Conservation (phyloP, 2,888 invertebrate species). For the Lithosia quadra region DNA sequence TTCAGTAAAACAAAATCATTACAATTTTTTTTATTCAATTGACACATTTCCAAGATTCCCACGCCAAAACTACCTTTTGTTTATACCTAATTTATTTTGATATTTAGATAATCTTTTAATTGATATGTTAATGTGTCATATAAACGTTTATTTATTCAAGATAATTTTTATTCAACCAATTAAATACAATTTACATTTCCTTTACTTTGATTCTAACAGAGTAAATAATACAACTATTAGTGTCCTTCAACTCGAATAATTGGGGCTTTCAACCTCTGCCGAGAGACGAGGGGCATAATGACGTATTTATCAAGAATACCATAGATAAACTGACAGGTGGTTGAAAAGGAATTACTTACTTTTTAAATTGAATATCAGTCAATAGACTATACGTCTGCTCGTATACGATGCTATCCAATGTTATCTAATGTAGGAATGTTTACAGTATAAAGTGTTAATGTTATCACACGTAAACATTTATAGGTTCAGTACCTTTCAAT, state of each 20-base stretch:
- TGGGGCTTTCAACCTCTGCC: not conserved
- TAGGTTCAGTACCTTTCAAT: slow-evolving; percentile 3
- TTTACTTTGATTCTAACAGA: not conserved
- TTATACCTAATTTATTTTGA: slow-evolving; percentile 5
- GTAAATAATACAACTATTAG: slow-evolving; percentile 6
- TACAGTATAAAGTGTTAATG: slow-evolving; percentile 27
- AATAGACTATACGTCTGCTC: slow-evolving; percentile 17
- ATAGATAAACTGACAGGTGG: slow-evolving; percentile 45
- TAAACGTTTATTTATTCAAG: slow-evolving; percentile 6
- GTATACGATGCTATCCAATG: slow-evolving; percentile 27
- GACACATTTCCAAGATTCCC: not conserved
- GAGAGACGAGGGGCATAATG: slow-evolving; percentile 5
- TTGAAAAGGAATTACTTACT: slow-evolving; percentile 13
- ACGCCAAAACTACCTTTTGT: slow-evolving; percentile 6
- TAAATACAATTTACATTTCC: slow-evolving; percentile 8
- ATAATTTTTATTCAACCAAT: slow-evolving; percentile 8
- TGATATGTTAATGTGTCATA: slow-evolving; percentile 10
- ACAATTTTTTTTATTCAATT: not conserved
- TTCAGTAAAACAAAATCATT: not conserved
- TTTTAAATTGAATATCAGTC: slow-evolving; percentile 16
- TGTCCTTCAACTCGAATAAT: slow-evolving; percentile 8
- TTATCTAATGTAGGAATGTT: slow-evolving; percentile 39
- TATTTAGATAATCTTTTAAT: slow-evolving; percentile 3
- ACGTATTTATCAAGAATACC: slow-evolving; percentile 35
- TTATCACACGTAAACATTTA: slow-evolving; percentile 40